Evolutionary conservation across 2,888 invertebrate species (phyloP).

Genomic region (Drosophila suboccidentalis): DNA sequence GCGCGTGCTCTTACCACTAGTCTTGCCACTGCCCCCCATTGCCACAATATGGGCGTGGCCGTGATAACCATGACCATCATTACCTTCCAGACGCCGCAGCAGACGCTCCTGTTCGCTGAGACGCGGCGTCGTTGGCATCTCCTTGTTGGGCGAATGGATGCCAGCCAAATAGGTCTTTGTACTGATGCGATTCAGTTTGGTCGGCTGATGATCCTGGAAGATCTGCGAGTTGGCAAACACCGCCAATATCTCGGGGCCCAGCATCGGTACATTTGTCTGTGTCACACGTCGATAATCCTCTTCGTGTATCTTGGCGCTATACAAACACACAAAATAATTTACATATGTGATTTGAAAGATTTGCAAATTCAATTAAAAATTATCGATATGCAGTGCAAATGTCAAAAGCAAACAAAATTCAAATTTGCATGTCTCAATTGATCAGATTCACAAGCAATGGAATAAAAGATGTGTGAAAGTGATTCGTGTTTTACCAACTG

Average conservation of each 20-base stretch:
- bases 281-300: slow-evolving; percentile 86
- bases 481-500: slow-evolving; percentile 19
- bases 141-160: slow-evolving; percentile 82
- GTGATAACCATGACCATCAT: slow-evolving; percentile 59
- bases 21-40: slow-evolving; percentile 58
- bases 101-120: slow-evolving; percentile 84
- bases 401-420: slow-evolving; percentile 31
- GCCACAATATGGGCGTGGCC: slow-evolving; percentile 43
- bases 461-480: slow-evolving; percentile 41
- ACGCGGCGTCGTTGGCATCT: slow-evolving; percentile 80
- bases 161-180: slow-evolving; percentile 83
- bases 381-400: slow-evolving; percentile 24
- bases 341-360: slow-evolving; percentile 7
- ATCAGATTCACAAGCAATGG: slow-evolving; percentile 38
- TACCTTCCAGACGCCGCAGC: slow-evolving; percentile 85
- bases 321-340: slow-evolving; percentile 8
- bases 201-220: slow-evolving; percentile 85
- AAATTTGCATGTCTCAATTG: slow-evolving; percentile 39
- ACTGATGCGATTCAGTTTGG: slow-evolving; percentile 83
- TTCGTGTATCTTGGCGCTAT: slow-evolving; percentile 85
- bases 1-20: slow-evolving; percentile 76
- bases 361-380: slow-evolving; percentile 16
- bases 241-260: slow-evolving; percentile 85
- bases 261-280: slow-evolving; percentile 85
- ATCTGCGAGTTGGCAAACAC: slow-evolving; percentile 86